Conservation (phyloP, 2,797 vertebrate species). For the Oreochromis grahami region DNA sequence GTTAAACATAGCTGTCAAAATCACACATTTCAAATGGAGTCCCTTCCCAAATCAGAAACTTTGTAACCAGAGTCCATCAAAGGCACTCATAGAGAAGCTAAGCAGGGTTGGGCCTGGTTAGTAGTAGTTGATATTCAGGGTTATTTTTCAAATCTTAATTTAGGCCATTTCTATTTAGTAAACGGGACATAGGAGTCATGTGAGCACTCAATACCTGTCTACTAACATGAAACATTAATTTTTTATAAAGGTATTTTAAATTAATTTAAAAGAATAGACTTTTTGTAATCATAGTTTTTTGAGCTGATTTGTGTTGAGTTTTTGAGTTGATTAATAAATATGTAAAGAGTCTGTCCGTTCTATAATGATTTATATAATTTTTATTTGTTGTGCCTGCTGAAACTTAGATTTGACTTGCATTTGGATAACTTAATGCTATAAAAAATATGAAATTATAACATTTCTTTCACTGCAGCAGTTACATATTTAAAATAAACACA, state of each 20-base stretch:
- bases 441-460: not conserved
- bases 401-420: not conserved
- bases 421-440: not conserved
- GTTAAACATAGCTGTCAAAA: not conserved
- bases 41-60: not conserved
- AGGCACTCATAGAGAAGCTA: not conserved
- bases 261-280: not conserved
- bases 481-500: not conserved
- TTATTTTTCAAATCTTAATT: not conserved
- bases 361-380: not conserved
- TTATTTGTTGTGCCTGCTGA: too few species aligned
- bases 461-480: fast-evolving
- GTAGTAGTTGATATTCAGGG: not conserved
- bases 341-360: not conserved
- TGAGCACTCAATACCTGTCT: not conserved
- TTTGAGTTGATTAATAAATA: not conserved
- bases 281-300: not conserved
- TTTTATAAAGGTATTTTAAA: fast-evolving
- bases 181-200: not conserved
- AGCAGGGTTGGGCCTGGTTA: not conserved
- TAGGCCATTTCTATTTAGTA: not conserved
- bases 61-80: not conserved
- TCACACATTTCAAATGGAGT: not conserved
- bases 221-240: not conserved
- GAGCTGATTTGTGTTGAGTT: not conserved